These are phyloP conservation scores for Vidua chalybeata DNA, from an alignment of 2,113 vertebrate species.

Conservation along the genomic window DNA sequence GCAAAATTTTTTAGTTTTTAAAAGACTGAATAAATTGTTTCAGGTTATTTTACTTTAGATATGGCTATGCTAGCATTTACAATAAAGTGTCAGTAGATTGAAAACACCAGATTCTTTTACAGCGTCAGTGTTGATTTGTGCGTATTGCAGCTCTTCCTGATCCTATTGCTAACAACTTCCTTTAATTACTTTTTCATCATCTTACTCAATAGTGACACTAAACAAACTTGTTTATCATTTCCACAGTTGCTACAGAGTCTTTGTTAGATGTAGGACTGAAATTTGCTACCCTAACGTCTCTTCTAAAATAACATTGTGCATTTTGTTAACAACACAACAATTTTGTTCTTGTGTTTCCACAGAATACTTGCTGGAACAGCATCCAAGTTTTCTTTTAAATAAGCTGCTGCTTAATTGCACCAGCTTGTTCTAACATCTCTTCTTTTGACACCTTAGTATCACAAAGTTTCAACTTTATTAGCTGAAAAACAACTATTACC, in stretches of 20 bases:
- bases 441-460: constrained; percentile 4
- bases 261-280: not conserved
- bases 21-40: not conserved
- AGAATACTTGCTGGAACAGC: not conserved
- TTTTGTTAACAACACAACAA: not conserved
- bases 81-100: not conserved
- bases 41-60: not conserved
- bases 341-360: not conserved
- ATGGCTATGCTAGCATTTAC: not conserved
- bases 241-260: not conserved
- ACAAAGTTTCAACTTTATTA: constrained; percentile 1
- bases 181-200: not conserved
- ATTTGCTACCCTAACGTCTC: not conserved
- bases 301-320: not conserved
- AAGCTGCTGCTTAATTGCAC: not conserved
- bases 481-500: not conserved
- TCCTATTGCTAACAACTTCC: not conserved
- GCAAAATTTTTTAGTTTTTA: not conserved
- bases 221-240: not conserved
- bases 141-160: not conserved
- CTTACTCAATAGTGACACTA: not conserved
- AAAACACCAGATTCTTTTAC: not conserved
- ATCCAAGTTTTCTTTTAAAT: constrained; percentile 5
- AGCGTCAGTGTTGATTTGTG: not conserved
- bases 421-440: not conserved